Evolutionary conservation across 2,888 invertebrate species (phyloP), one percentile per base, ranked within the genome.

Genomic region (Chrysotoxum bicinctum): DNA sequence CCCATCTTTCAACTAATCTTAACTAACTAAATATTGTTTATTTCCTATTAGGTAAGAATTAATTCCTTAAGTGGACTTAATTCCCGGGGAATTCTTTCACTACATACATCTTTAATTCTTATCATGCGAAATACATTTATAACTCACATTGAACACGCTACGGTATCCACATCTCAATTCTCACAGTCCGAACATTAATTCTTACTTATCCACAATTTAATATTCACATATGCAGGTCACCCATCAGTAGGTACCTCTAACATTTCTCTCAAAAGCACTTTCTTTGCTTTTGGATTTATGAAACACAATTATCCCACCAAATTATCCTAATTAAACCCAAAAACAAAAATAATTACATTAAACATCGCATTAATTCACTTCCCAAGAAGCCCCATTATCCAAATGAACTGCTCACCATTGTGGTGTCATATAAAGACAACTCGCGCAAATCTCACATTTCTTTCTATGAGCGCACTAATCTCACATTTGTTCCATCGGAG

Each of bases 291-390:
- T 19, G 12, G 35, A 19, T 58, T 58, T 8, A 37, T 37, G 21
- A 58, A 37, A 21, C 8, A 43, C 43, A 69, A 37, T 14, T 72
- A 73, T 68, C 50, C 45, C 60, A 83, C 78, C 54, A 78, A 83
- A 78, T 78, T 62, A 21, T 52, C 43, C 45, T 52, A 82, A 68
- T 77, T 77, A 77, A 62, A 21, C 35, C 37, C 58, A 10, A 12
- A 54, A 54, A 19, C 37, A 73, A 56, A 78, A 19, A 66, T n/a
- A 32, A 23, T 48, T 5, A n/a, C 40, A 62, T 26, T 64, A 62
- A 75, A 81, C 37, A 64, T 43, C 32, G 19, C 48, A 76, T 82
- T 76, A 77, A 66, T 72, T 76, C 50, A 56, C 40, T 56, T 70
- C 70, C 60, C 30, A 54, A 48, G 68, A 77, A 68, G 54, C 37